Conservation (phyloP, 2,888 invertebrate genomes). For the Drosophila seclusa region DNA sequence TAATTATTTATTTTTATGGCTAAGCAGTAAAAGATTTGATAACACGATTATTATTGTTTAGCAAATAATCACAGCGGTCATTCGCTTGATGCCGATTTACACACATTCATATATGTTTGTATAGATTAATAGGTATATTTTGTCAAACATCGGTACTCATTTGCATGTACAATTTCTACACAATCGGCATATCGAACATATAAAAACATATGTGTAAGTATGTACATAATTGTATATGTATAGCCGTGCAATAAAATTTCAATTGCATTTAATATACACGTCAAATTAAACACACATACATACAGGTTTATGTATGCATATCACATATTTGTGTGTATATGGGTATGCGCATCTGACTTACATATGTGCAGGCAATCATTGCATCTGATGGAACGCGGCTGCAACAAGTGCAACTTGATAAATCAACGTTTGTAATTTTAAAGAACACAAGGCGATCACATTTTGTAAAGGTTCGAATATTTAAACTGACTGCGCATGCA, state of each 20-base stretch:
- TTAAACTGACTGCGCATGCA: slow-evolving; percentile 15
- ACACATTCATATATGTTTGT: neutral
- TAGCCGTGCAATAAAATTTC: neutral
- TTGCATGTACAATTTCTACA: neutral
- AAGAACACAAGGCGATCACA: slow-evolving; percentile 39
- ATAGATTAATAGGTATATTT: neutral
- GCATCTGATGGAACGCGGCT: slow-evolving; percentile 7
- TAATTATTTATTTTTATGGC: slow-evolving; percentile 7
- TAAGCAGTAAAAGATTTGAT: neutral
- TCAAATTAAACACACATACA: neutral
- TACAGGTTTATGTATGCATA: neutral
- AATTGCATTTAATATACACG: slow-evolving; percentile 3
- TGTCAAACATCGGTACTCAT: neutral
- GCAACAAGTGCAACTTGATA: slow-evolving; percentile 1
- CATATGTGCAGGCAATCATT: slow-evolving; percentile 46
- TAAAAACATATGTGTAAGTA: neutral
- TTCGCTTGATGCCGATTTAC: neutral
- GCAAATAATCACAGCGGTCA: slow-evolving; percentile 23
- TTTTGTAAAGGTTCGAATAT: slow-evolving; percentile 27
- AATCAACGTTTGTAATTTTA: slow-evolving; percentile 9
- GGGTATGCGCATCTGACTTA: slow-evolving; percentile 66
- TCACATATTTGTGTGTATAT: slow-evolving; percentile 8
- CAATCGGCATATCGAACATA: neutral
- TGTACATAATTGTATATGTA: neutral
- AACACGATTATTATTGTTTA: slow-evolving; percentile 21